Conservation (phyloP, 2,797 vertebrate genomes). For the Chelmon rostratus region DNA sequence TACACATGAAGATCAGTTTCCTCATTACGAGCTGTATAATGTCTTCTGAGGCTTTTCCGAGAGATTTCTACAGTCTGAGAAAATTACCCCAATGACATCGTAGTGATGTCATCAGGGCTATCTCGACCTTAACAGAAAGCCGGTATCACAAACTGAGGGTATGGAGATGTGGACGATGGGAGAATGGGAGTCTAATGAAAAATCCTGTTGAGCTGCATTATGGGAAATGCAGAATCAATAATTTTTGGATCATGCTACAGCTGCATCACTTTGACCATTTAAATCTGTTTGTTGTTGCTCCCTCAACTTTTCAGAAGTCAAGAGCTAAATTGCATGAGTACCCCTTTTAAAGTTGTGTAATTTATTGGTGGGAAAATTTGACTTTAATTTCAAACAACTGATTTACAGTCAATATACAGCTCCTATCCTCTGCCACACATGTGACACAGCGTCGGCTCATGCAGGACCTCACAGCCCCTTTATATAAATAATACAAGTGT, state of each 20-base stretch:
- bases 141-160: not conserved
- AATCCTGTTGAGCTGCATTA: not conserved
- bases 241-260: not conserved
- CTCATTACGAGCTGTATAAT: not conserved
- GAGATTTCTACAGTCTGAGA: not conserved
- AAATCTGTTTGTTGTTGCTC: not conserved
- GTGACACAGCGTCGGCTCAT: not conserved
- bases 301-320: too few species aligned
- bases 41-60: not conserved
- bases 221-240: not conserved
- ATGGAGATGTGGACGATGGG: too few species aligned
- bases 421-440: too few species aligned
- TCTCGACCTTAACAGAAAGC: too few species aligned
- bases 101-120: too few species aligned
- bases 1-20: constrained; percentile 20
- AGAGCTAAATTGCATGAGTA: not conserved
- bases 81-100: not conserved
- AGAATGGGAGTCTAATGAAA: not conserved
- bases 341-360: not conserved
- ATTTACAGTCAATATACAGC: not conserved
- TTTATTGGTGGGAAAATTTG: too few species aligned
- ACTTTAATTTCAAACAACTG: too few species aligned
- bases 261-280: not conserved
- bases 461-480: not conserved
- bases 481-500: not conserved